A percentile compares a stretch with the other conserved stretches of the same genome.
These are phyloP conservation scores for Crambe crambe DNA, from an alignment of 37 sponge, comb jelly and placozoan genomes.

Conservation along the genomic window DNA sequence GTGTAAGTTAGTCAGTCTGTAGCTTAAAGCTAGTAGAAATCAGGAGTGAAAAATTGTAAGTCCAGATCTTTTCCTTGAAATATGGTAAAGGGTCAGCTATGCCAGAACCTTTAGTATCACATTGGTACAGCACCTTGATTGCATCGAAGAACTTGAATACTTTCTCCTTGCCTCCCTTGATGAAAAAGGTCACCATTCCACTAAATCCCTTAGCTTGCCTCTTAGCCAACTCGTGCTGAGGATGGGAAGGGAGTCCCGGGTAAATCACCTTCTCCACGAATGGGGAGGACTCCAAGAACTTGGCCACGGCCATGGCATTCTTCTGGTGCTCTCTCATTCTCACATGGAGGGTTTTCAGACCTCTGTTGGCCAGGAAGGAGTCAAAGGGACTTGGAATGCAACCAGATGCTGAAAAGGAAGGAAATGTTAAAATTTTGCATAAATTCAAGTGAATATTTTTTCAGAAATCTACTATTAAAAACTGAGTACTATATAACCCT, in stretches of 20 bases:
- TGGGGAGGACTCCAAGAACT: slow-evolving; percentile 63
- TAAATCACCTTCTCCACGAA: slow-evolving; percentile 73
- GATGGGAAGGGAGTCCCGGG: slow-evolving; percentile 94
- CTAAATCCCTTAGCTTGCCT: slow-evolving; percentile 90
- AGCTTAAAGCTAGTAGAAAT: too few relatives aligned
- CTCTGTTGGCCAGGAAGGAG: slow-evolving; percentile 94
- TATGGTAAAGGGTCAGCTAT: too few relatives aligned
- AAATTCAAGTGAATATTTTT: too few relatives aligned
- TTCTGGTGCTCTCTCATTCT: slow-evolving; percentile 93
- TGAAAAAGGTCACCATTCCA: slow-evolving; percentile 93
- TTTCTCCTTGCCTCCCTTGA: slow-evolving; percentile 76
- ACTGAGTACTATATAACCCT: too few relatives aligned
- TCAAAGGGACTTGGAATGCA: slow-evolving; percentile 94
- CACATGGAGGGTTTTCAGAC: slow-evolving; percentile 92
- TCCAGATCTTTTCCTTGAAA: too few relatives aligned
- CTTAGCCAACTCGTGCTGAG: slow-evolving; percentile 91
- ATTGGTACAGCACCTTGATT: too few relatives aligned
- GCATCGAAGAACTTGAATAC: slow-evolving; percentile 74
- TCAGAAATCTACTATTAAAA: too few relatives aligned
- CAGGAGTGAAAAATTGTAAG: too few relatives aligned
- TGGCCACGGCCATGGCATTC: slow-evolving; percentile 87
- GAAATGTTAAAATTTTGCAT: neutral
- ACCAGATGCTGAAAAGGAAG: slow-evolving; percentile 69
- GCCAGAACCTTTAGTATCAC: too few relatives aligned
- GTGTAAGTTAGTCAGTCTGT: too few relatives aligned